A percentile compares a stretch with the other conserved stretches of the same genome.
Evolutionary conservation across 30 jellyfish, hydroid and myxozoan species (phyloP).

Genomic region (Hydractinia echinata): DNA sequence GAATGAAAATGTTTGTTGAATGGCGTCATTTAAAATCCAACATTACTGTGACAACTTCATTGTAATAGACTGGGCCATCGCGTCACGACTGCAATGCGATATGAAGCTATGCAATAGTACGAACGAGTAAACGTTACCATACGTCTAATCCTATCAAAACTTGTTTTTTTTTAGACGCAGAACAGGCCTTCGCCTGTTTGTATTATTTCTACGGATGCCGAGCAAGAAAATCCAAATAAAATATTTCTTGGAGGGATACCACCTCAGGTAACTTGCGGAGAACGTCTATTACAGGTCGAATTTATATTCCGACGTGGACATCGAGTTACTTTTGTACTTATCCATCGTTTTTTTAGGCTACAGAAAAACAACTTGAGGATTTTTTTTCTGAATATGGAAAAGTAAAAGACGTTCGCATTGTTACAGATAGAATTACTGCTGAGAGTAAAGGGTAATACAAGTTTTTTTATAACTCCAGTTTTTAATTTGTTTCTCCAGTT

Average conservation of each 20-base stretch:
- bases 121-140: too few relatives aligned
- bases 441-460: slow-evolving; percentile 73
- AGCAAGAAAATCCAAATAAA: slow-evolving; percentile 86
- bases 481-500: too few relatives aligned
- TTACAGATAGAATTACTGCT: slow-evolving; percentile 94
- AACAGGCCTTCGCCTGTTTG: slow-evolving; percentile 5
- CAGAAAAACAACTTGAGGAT: slow-evolving; percentile 79
- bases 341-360: slow-evolving; percentile 50
- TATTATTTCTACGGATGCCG: slow-evolving; percentile 64
- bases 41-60: too few relatives aligned
- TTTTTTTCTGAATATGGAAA: slow-evolving; percentile 85
- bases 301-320: neutral
- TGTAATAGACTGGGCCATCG: too few relatives aligned
- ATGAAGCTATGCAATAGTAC: too few relatives aligned
- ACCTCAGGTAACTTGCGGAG: slow-evolving; percentile 51
- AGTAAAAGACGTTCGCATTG: slow-evolving; percentile 95
- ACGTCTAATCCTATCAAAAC: too few relatives aligned
- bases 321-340: neutral
- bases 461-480: neutral
- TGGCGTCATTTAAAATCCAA: too few relatives aligned
- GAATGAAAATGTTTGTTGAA: too few relatives aligned
- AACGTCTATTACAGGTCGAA: neutral
- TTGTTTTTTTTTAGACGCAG: neutral
- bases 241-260: slow-evolving; percentile 97
- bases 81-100: too few relatives aligned